These are phyloP conservation scores for Hypanus sabinus DNA, from an alignment of 2,113 vertebrate genomes.

Conservation along the genomic window DNA sequence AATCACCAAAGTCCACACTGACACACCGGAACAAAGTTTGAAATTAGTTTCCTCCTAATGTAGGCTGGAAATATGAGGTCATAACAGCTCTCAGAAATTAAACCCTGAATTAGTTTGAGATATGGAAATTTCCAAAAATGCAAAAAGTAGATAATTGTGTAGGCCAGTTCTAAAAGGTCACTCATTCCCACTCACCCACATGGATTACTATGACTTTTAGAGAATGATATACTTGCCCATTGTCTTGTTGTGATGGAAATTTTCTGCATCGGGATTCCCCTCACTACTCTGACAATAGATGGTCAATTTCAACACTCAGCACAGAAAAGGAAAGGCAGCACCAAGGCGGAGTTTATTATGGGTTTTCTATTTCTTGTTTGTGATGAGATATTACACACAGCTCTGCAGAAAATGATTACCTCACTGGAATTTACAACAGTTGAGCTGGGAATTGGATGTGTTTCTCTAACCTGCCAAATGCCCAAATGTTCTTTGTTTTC, in stretches of 20 bases:
- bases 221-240: not conserved
- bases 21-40: not conserved
- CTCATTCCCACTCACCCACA: not conserved
- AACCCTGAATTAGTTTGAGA: not conserved
- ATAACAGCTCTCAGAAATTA: not conserved
- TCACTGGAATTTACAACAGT: conserved; percentile 18
- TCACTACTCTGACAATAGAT: not conserved
- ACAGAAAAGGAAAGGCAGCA: not conserved
- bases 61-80: not conserved
- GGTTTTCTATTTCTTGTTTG: not conserved
- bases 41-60: not conserved
- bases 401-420: not conserved
- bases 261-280: conserved; percentile 2
- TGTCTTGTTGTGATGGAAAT: not conserved
- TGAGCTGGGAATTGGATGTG: not conserved
- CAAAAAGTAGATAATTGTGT: not conserved
- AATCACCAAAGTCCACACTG: not conserved
- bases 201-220: not conserved
- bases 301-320: not conserved
- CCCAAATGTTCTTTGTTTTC: not conserved
- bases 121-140: not conserved
- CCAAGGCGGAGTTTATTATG: not conserved
- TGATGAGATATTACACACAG: not conserved
- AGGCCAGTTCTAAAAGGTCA: not conserved
- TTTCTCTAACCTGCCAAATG: not conserved